Evolutionary conservation across 2,797 vertebrate species (phyloP).

Genomic region (Pygocentrus nattereri): DNA sequence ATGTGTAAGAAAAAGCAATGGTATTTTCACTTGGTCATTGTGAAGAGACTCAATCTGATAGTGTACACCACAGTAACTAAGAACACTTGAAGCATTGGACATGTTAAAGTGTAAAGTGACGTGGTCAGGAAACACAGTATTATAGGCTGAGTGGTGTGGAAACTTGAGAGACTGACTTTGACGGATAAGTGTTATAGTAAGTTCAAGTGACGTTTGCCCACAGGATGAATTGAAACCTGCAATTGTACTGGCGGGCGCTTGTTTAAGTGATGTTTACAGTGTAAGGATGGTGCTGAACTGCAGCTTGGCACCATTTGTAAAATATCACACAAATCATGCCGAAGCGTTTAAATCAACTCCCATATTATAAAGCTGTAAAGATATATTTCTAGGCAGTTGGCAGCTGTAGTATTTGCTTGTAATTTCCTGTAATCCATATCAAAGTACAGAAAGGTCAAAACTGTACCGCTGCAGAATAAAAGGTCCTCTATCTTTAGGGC

Average conservation of each 20-base stretch:
- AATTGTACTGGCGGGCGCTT: neutral
- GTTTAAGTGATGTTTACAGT: conserved; percentile 18
- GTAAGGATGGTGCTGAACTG: neutral
- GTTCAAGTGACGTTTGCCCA: conserved; percentile 21
- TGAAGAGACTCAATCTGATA: neutral
- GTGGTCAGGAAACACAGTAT: conserved; percentile 21
- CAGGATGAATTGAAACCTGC: conserved; percentile 12
- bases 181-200: conserved; percentile 21
- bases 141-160: conserved; percentile 31
- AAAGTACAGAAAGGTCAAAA: neutral
- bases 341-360: neutral
- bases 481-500: neutral
- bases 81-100: neutral
- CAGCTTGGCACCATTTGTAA: conserved; percentile 1
- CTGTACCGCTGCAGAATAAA: neutral
- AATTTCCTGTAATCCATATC: neutral
- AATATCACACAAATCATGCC: neutral
- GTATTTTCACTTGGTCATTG: neutral
- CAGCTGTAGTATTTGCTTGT: neutral
- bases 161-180: conserved; percentile 25
- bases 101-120: neutral
- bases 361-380: neutral
- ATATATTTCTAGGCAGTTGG: neutral
- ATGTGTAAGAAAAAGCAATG: neutral
- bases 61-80: conserved; percentile 3